Percentiles rank a stretch among this genome's conserved stretches.
Evolutionary conservation across 2,113 vertebrate genomes (phyloP).

Genomic region (Rhipidura dahli): DNA sequence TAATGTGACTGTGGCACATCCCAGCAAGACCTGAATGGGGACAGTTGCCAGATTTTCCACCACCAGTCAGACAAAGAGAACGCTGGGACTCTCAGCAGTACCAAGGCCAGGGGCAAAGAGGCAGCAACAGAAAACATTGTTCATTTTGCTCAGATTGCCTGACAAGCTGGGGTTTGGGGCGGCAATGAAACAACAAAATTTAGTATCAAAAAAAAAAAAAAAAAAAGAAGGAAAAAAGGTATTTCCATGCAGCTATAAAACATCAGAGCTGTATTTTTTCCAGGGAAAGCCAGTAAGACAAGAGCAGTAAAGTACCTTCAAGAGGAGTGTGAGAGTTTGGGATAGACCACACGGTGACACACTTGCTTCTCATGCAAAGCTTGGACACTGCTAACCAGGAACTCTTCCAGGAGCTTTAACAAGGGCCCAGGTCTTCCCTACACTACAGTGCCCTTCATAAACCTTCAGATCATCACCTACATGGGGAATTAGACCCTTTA

Average conservation of each 20-base stretch:
- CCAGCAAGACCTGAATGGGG: neutral
- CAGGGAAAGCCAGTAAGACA: neutral
- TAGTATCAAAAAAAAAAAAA: neutral
- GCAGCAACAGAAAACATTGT: neutral
- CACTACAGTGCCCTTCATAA: neutral
- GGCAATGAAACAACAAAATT: neutral
- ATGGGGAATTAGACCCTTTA: neutral
- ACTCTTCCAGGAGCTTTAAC: neutral
- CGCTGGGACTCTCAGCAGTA: rapidly evolving
- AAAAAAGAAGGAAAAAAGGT: neutral
- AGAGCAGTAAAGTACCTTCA: neutral
- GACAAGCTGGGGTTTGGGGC: neutral
- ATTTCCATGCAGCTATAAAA: neutral
- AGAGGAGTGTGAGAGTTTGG: neutral
- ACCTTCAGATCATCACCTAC: neutral
- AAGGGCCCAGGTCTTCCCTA: neutral
- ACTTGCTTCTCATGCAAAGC: neutral
- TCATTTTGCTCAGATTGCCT: neutral
- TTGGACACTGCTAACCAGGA: neutral
- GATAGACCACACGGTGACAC: neutral
- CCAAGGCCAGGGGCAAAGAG: neutral
- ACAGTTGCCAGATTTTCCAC: neutral
- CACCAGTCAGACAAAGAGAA: neutral
- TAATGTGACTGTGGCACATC: neutral
- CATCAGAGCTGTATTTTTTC: neutral